Percentiles rank a stretch among this genome's conserved stretches.
phyloP scores from a whole-genome alignment of 2,113 vertebrate genomes.

The Pardalotus punctatus region DNA sequence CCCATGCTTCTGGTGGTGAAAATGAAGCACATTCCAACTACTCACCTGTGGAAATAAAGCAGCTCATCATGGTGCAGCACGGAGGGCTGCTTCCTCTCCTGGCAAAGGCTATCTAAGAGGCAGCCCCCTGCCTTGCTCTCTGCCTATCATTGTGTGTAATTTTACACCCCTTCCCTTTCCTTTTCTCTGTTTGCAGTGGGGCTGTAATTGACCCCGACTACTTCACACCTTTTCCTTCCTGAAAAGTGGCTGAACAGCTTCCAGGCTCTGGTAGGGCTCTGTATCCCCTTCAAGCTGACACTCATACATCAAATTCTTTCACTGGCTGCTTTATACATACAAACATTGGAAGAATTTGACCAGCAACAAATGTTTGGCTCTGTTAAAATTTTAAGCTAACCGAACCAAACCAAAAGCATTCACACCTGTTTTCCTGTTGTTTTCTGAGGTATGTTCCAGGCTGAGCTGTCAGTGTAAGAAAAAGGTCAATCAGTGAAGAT shows the following conservation, averaged over 20 bases:
- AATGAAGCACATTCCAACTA: background rate
- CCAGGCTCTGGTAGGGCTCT: background rate
- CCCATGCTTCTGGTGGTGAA: background rate
- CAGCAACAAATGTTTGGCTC: background rate
- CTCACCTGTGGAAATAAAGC: background rate
- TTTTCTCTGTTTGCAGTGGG: background rate
- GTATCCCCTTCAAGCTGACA: background rate
- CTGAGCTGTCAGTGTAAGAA: background rate
- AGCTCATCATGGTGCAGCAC: background rate
- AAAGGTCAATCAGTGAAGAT: background rate
- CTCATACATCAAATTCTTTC: background rate
- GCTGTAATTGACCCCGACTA: background rate
- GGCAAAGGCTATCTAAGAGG: background rate
- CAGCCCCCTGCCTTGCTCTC: background rate
- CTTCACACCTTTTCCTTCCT: background rate
- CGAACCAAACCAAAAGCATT: background rate
- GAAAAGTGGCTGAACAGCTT: background rate
- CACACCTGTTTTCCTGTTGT: background rate
- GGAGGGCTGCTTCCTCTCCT: background rate
- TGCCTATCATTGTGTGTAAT: fast-evolving
- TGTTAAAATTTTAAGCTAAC: background rate
- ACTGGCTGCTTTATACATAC: background rate
- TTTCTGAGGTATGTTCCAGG: background rate
- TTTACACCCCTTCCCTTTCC: background rate
- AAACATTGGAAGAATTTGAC: background rate